Evolutionary conservation across 1,140 invertebrate genomes (phyloP), one percentile per base, ranked within the genome.

Genomic region (Platyura marginata): DNA sequence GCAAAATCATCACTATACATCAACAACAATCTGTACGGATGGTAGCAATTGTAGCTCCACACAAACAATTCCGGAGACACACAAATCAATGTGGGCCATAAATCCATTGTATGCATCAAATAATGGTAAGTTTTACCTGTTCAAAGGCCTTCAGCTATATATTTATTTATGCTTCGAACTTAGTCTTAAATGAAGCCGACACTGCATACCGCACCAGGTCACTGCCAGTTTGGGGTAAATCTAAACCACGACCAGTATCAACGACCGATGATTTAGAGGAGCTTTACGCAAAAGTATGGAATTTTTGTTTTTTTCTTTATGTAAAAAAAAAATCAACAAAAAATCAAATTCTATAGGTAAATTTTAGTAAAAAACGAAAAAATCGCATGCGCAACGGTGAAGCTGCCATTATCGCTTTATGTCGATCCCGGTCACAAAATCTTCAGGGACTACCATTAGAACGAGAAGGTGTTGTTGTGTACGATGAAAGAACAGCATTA

Each of bases 311-410:
- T 5, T 23, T 16, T 3, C n/a, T 42, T 29, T 3, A 42, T 42
- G 13, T 11, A 13, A 25, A 18, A 32, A 40, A 21, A 9, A 21
- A 40, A 40, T 18, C n/a, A 41, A 41, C 9, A 44, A 16, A 10
- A 44, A 41, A 20, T 34, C 10, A 34, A 35, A 38, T 45, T 49
- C 47, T 63, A 42, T 55, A 78, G 73, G 75, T 78, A 15, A 77
- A 73, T 52, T 68, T 77, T 46, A 77, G 75, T 52, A 79, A 77
- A 55, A 77, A 77, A 56, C 67, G 75, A 49, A 75, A 76, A 64
- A 77, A 76, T 57, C 69, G 77, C 21, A 79, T 79, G 76, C 63
- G 75, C 40, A 79, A 74, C 54, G 77, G 79, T 53, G 77, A 79
- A 63, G 77, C 77, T 9, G 77, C 77, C 29, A 75, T 79, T 43